Base-by-base conservation (phyloP, 2,113 vertebrate species). In the Paralichthys olivaceus region DNA sequence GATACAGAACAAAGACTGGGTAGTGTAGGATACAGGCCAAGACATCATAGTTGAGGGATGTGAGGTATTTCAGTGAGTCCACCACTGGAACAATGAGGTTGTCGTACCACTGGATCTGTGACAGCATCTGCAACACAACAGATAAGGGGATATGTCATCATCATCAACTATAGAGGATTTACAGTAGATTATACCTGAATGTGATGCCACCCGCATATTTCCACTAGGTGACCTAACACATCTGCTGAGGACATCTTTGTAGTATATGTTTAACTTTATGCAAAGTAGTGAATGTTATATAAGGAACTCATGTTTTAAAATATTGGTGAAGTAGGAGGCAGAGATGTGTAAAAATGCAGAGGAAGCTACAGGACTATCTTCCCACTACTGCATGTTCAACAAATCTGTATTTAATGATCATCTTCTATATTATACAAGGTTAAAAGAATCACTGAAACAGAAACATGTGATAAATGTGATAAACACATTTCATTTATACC, bases 31-130 rank as follows among this genome's bases (percentile, higher is more conserved):
- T 99, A 99, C 98, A 99, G n/a, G 98, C 98, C 93, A 99, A 92
- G 77, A 99, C 95, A 82, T 99, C 98, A 0, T 99, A 99, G 94
- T 97, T 99, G 87, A 99, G 94, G 0, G 97, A 99, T 80, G 98
- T 99, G 94, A 99, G 97, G 95, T 98, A 99, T 95, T 99, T 99
- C 92, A 99, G 91, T 5, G 98, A 99, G 89, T 99, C 98, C 84
- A 99, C 98, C 65, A 99, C 98, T 0, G 98, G 98, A 73, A 95
- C 96, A 85, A 99, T 99, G 86, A 99, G 94, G 90, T 99, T 99
- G 93, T 99, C 97, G 0, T 99, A 99, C 92, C 98, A 99, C 85
- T 99, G 98, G 92, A 99, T 99, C 93, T 99, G 98, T 43, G 97
- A 99, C 84, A 99, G 94, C 89, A 99, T 98, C 98, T 99, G 90